Evolutionary conservation across 2,797 vertebrate species (phyloP), one percentile per base, ranked within the genome.

Genomic region (Astyanax mexicanus): DNA sequence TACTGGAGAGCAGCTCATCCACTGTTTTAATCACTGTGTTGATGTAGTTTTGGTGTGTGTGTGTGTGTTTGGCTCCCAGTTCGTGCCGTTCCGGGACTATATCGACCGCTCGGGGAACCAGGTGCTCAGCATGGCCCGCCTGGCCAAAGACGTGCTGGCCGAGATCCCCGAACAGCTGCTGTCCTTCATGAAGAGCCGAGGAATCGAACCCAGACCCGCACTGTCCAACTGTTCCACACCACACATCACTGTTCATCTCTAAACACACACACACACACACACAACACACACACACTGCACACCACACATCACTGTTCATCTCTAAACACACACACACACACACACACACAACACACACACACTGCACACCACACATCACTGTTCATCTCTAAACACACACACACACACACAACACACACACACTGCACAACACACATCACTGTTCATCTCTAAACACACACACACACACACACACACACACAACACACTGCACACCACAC

Each of bases 61-160:
- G 58, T 3, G 29, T 70, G 15, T 54, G 6, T 8, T 35, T 32
- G 8, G 3, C 8, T 74, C 17, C 73, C 82, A 99, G 98, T 99
- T 99, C 38, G 98, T 99, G 84, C 98, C 98, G 0, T 99, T 99
- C 90, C 94, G 98, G 81, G 98, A 99, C 88, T 99, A 99, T 15
- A 93, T 98, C 7, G 97, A 99, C 37, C 93, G 95, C 82, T 95
- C 96, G 0, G 97, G 98, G 69, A 99, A 98, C 90, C 96, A 99
- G 83, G 95, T 99, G 57, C 92, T 98, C 83, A 98, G 97, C 91
- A 99, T 99, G 97, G 98, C 96, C 10, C 92, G 95, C 23, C 89
- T 98, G 84, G 96, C 96, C 19, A 97, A 96, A 77, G 96, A 97
- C 0, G 96, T 97, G 61, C 91, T 97, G 61, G 96, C 95, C 0